Evolutionary conservation across 2,113 vertebrate genomes (phyloP).

Genomic region (Platycercus adscitus): DNA sequence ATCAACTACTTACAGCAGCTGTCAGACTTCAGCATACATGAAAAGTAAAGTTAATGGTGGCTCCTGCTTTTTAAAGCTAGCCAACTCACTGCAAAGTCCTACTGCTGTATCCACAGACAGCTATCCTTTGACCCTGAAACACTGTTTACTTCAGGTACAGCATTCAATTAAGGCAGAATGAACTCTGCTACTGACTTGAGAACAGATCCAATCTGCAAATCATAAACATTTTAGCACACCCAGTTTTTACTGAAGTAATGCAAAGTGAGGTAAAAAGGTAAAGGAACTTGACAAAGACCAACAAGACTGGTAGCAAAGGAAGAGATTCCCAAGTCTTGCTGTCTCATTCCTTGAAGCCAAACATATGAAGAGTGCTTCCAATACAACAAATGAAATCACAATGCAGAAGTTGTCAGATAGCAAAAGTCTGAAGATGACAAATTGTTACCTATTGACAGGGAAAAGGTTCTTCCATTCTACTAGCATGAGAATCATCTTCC

Average conservation of each 20-base stretch:
- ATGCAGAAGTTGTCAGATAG: background rate
- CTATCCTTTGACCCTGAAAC: background rate
- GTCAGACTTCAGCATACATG: background rate
- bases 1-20: background rate
- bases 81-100: background rate
- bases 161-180: background rate
- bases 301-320: background rate
- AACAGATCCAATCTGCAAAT: background rate
- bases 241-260: background rate
- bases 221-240: background rate
- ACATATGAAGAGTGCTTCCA: background rate
- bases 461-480: background rate
- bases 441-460: background rate
- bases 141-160: background rate
- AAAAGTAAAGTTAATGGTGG: background rate
- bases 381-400: background rate
- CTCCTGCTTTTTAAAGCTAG: background rate
- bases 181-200: background rate
- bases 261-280: background rate
- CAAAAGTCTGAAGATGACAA: background rate
- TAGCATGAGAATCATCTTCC: rapidly evolving
- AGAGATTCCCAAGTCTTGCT: background rate
- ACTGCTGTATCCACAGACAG: background rate
- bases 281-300: background rate
- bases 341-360: background rate